phyloP scores from a whole-genome alignment of 2,888 invertebrate genomes.

The Axea sp. region DNA sequence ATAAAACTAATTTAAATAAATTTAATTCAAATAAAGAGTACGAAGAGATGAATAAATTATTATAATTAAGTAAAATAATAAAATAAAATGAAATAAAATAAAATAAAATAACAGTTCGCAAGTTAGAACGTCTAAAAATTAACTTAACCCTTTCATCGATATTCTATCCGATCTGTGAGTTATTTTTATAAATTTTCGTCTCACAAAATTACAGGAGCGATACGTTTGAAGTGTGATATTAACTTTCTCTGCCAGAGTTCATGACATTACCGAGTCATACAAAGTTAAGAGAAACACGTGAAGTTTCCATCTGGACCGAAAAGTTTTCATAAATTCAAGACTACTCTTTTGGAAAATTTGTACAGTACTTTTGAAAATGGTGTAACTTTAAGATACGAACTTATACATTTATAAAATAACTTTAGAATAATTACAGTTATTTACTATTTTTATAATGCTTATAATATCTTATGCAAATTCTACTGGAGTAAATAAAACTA shows the following conservation, averaged over 20 bases:
- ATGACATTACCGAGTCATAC: constrained; percentile 37
- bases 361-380: constrained; percentile 26
- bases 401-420: constrained; percentile 7
- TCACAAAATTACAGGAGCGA: constrained; percentile 38
- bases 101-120: too few relatives aligned
- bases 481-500: too few relatives aligned
- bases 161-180: constrained; percentile 21
- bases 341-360: constrained; percentile 38
- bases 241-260: constrained; percentile 46
- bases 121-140: too few relatives aligned
- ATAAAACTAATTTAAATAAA: too few relatives aligned
- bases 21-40: too few relatives aligned
- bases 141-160: too few relatives aligned
- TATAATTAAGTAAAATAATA: too few relatives aligned
- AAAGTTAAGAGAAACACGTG: constrained; percentile 42
- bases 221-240: constrained; percentile 37
- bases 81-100: too few relatives aligned
- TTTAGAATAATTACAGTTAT: too few relatives aligned
- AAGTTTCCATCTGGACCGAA: constrained; percentile 44
- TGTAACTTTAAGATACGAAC: constrained; percentile 17
- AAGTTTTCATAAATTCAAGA: constrained; percentile 49
- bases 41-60: too few relatives aligned
- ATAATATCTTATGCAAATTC: too few relatives aligned
- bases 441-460: too few relatives aligned
- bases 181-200: constrained; percentile 44